Evolutionary conservation across 2,113 vertebrate genomes (phyloP).

Genomic region (Bubalus kerabau): DNA sequence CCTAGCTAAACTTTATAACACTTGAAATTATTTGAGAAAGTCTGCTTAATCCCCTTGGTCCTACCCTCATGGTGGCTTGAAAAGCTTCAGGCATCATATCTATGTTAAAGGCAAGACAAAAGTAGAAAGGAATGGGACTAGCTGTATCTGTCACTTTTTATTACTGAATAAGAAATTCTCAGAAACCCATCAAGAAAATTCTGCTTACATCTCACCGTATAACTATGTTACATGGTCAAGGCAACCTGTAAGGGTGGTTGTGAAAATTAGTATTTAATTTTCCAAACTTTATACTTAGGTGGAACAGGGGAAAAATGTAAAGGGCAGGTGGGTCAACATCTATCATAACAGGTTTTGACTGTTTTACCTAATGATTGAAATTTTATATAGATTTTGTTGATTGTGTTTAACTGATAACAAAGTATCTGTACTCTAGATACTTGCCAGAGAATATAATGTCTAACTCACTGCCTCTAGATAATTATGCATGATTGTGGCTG

Average conservation of each 20-base stretch:
- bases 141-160: neutral
- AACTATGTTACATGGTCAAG: neutral
- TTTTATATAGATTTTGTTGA: neutral
- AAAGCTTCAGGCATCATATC: neutral
- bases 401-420: neutral
- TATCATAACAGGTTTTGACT: neutral
- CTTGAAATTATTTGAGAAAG: constrained; percentile 39
- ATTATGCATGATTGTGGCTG: neutral
- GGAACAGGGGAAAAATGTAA: neutral
- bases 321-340: neutral
- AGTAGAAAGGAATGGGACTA: neutral
- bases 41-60: constrained; percentile 32
- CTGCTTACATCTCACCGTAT: neutral
- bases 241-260: neutral
- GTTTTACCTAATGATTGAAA: neutral
- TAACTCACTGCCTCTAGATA: neutral
- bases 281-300: neutral
- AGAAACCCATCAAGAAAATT: neutral
- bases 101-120: neutral
- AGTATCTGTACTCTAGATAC: neutral
- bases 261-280: neutral
- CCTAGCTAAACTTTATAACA: neutral
- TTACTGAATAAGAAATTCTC: neutral
- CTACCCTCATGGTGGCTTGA: neutral
- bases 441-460: neutral